Conservation (phyloP, 2,113 vertebrate genomes). For the Trichomycterus rosablanca region DNA sequence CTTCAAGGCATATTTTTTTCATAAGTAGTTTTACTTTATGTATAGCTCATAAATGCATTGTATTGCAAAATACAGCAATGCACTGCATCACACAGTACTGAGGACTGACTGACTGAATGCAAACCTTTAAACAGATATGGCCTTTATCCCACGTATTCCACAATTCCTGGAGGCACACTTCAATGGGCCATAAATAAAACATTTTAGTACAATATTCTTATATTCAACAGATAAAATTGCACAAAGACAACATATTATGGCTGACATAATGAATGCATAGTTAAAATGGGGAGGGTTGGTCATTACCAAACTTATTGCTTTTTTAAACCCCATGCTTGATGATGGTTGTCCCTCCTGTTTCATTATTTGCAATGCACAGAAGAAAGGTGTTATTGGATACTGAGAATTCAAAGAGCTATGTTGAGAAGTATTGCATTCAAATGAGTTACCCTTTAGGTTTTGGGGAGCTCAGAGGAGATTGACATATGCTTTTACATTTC, state of each 20-base stretch:
- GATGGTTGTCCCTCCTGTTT: conserved; percentile 54
- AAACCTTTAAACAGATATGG: conserved; percentile 34
- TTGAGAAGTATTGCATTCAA: conserved; percentile 71
- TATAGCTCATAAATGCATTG: conserved; percentile 22
- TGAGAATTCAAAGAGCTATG: conserved; percentile 57
- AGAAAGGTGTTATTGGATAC: conserved; percentile 60
- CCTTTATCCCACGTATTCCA: conserved; percentile 21
- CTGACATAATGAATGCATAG: conserved; percentile 72
- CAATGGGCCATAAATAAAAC: conserved; percentile 41
- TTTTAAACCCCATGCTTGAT: conserved; percentile 53
- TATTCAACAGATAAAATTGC: conserved; percentile 46
- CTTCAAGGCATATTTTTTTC: conserved; percentile 6
- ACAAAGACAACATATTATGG: conserved; percentile 65
- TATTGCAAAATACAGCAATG: conserved; percentile 33
- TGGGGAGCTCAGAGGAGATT: conserved; percentile 41
- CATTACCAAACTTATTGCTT: conserved; percentile 75
- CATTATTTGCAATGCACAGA: conserved; percentile 67
- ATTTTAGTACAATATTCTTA: conserved; percentile 49
- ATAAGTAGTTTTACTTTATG: conserved; percentile 12
- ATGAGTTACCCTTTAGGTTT: conserved; percentile 56
- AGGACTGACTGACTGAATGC: conserved; percentile 34
- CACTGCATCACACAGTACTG: conserved; percentile 18
- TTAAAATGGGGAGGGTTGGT: conserved; percentile 61
- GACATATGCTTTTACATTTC: conserved; percentile 49
- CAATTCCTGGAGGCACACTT: conserved; percentile 26